Evolutionary conservation across 2,888 invertebrate species (phyloP).

Genomic region (Osmoderma eremita): DNA sequence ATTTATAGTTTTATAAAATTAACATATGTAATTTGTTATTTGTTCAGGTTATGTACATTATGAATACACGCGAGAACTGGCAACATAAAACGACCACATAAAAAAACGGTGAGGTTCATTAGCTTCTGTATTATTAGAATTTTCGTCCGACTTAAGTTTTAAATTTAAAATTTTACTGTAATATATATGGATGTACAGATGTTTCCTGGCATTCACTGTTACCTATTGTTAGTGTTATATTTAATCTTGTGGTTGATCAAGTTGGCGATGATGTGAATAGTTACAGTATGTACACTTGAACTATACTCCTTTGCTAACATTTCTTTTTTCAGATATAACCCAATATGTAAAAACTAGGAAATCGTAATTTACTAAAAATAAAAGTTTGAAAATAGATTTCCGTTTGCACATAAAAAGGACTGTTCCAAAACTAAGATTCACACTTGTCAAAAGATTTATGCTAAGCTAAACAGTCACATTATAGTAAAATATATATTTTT

Average conservation of each 20-base stretch:
- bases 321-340: no score
- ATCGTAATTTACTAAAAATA: no score
- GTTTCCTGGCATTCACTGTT: background rate
- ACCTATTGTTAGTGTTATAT: background rate
- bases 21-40: background rate
- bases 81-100: background rate
- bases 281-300: background rate
- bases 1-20: conserved; percentile 2
- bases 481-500: no score
- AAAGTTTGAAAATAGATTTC: no score
- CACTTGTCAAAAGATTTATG: conserved; percentile 3
- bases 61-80: background rate
- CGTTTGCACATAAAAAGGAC: no score
- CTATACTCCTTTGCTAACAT: background rate
- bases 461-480: no score
- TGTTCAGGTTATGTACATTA: conserved; percentile 3
- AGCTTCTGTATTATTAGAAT: conserved; percentile 8
- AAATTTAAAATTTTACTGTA: conserved; percentile 12
- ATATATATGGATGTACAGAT: no score
- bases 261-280: conserved; percentile 2
- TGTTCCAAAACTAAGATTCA: background rate
- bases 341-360: no score
- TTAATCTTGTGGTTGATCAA: conserved; percentile 23
- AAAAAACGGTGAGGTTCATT: conserved; percentile 12
- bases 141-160: background rate